These are phyloP conservation scores for Ichneumoninae sp. DNA, from an alignment of 2,888 invertebrate genomes.

Conservation along the genomic window DNA sequence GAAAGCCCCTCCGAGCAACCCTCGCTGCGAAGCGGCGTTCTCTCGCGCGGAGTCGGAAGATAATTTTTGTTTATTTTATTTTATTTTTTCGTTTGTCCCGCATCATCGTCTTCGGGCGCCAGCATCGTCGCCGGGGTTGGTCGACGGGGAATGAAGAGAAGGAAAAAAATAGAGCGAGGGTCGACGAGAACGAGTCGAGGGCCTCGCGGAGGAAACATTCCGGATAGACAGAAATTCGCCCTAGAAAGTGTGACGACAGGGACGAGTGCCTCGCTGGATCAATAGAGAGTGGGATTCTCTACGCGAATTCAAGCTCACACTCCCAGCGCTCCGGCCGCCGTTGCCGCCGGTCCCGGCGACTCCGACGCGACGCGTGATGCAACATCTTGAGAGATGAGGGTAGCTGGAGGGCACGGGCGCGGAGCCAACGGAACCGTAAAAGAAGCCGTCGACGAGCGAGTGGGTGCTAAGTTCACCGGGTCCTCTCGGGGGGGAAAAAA, in stretches of 20 bases:
- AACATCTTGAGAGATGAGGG: constrained; percentile 55
- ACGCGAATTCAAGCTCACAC: constrained; percentile 25
- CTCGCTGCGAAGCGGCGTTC: neutral
- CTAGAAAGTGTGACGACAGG: constrained; percentile 4
- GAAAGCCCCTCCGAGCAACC: constrained; percentile 2
- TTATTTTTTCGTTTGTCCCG: neutral
- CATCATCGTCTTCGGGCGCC: neutral
- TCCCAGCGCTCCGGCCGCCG: neutral
- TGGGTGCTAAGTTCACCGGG: constrained; percentile 56
- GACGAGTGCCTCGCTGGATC: constrained; percentile 44
- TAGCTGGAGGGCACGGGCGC: constrained; percentile 1
- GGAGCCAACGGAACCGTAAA: constrained; percentile 2
- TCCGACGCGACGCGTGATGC: constrained; percentile 47
- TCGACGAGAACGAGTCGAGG: neutral
- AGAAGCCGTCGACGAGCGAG: constrained; percentile 44
- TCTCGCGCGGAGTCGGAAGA: neutral
- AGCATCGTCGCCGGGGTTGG: neutral
- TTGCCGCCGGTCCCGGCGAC: neutral
- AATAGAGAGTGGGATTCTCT: constrained; percentile 28
- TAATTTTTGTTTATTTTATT: neutral
- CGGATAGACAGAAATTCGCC: neutral
- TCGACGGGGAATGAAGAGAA: neutral
- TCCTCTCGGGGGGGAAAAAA: constrained; percentile 23
- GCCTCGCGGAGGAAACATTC: neutral
- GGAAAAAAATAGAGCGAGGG: constrained; percentile 6